A percentile compares a stretch with the other conserved stretches of the same genome.
These are phyloP conservation scores for Microcebus murinus DNA, from an alignment of 2,113 vertebrate species.

Conservation along the genomic window DNA sequence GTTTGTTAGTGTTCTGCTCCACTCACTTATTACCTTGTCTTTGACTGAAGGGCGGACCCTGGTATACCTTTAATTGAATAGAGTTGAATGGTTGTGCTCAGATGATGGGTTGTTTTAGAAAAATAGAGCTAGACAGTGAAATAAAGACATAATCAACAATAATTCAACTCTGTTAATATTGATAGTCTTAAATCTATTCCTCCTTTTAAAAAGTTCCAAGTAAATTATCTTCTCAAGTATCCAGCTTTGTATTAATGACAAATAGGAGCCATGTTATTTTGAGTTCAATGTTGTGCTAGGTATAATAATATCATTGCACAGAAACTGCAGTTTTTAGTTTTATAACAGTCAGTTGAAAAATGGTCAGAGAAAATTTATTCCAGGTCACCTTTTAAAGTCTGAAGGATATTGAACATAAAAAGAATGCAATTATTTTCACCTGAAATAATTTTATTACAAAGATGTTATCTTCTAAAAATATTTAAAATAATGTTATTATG, in stretches of 20 bases:
- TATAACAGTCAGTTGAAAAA: not conserved
- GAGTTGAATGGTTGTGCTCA: not conserved
- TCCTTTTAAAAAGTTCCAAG: not conserved
- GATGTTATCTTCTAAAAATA: not conserved
- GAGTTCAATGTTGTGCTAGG: not conserved
- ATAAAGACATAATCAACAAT: not conserved
- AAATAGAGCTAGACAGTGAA: not conserved
- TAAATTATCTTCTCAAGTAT: not conserved
- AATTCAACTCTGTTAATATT: not conserved
- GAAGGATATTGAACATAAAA: not conserved
- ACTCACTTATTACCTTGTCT: not conserved
- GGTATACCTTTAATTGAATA: not conserved
- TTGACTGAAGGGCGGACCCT: not conserved
- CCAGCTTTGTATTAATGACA: not conserved
- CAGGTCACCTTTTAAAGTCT: slow-evolving; percentile 16
- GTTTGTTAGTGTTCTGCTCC: not conserved
- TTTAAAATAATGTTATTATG: not conserved
- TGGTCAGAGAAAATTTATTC: slow-evolving; percentile 10
- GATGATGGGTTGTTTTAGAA: not conserved
- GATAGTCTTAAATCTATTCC: not conserved
- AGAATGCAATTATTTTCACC: slow-evolving; percentile 1
- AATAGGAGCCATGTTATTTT: not conserved
- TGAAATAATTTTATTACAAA: slow-evolving; percentile 31
- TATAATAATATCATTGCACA: not conserved
- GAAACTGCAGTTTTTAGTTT: not conserved